Evolutionary conservation across 64 coral and sea anemone genomes (phyloP).

Genomic region (Anthopleura sola): DNA sequence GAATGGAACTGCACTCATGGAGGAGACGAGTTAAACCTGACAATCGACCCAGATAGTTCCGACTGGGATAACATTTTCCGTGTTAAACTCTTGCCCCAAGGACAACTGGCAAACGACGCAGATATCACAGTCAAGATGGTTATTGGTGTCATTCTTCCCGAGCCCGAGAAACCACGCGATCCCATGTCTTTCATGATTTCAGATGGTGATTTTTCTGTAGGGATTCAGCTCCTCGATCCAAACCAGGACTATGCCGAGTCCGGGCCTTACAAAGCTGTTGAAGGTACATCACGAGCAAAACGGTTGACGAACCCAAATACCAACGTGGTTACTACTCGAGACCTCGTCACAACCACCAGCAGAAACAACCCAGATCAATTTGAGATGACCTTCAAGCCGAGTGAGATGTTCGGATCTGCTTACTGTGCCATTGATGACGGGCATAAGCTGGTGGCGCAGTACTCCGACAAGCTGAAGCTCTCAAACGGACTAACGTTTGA

Average conservation of each 20-base stretch:
- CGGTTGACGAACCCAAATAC: slow-evolving; percentile 1
- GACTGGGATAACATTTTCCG: slow-evolving; percentile 53
- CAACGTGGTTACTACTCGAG: not conserved
- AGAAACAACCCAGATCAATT: slow-evolving; percentile 72
- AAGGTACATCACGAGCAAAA: not conserved
- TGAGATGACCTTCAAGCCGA: slow-evolving; percentile 37
- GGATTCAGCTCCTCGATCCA: slow-evolving; percentile 59
- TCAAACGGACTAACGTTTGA: slow-evolving; percentile 46
- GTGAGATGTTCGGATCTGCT: slow-evolving; percentile 41
- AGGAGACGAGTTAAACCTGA: slow-evolving; percentile 11
- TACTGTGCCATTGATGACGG: slow-evolving; percentile 72
- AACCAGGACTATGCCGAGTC: slow-evolving; percentile 32
- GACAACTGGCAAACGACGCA: not conserved
- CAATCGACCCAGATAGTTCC: not conserved
- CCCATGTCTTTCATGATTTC: slow-evolving; percentile 66
- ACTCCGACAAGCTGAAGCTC: slow-evolving; percentile 19
- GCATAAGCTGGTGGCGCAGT: slow-evolving; percentile 50
- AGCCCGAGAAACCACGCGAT: slow-evolving; percentile 40
- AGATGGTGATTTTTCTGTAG: slow-evolving; percentile 22
- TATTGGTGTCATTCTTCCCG: slow-evolving; percentile 40
- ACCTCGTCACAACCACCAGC: not conserved
- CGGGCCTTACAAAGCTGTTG: slow-evolving; percentile 41
- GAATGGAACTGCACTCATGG: not conserved
- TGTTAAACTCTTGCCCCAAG: slow-evolving; percentile 10
- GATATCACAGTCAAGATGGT: slow-evolving; percentile 53